Evolutionary conservation across 2,113 vertebrate species (phyloP), one percentile per base, ranked within the genome.

Genomic region (Melierax canorus): DNA sequence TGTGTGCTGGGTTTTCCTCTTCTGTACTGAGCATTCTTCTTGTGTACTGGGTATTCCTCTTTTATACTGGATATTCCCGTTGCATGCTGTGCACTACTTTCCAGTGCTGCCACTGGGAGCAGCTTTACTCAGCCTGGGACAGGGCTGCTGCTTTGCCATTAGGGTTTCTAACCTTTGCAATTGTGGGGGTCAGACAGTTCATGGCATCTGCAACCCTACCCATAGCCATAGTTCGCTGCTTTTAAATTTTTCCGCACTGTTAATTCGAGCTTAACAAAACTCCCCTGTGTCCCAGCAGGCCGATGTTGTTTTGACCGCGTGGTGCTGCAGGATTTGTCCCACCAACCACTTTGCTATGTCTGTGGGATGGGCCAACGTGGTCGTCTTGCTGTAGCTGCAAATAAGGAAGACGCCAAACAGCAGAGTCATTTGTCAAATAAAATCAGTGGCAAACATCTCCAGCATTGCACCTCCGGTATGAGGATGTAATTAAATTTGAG

Each of bases 251-350:
- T 29, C 56, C 17, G 7, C 2, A 1, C n/a, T 11, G 4, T 51
- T 88, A 7, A 3, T 32, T 27, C 0, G 0, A 81, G 27, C 30
- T 86, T 45, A 74, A 45, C 62, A 55, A 12, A 36, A 4, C 11
- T 26, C 41, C 1, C 2, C 2, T 6, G 0, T 6, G 5, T 30
- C 59, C 17, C 62, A 39, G 45, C 20, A 7, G 34, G 53, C 6
- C 0, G 0, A 1, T 30, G 77, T 24, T 18, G 90, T 9, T 80
- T 24, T 46, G 30, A 45, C 4, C 7, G 1, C 0, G 1, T 3
- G 62, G 53, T 43, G 60, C 56, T 75, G 82, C 5, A 16, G 56
- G 41, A n/a, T 74, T 80, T 63, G 80, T 60, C 32, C 14, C 64
- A 22, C 46, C 80, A 30, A 0, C 9, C 0, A 0, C 72, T 41